Evolutionary conservation across 1,140 invertebrate species (phyloP), one percentile per base, ranked within the genome.

Genomic region (Idris sp.): DNA sequence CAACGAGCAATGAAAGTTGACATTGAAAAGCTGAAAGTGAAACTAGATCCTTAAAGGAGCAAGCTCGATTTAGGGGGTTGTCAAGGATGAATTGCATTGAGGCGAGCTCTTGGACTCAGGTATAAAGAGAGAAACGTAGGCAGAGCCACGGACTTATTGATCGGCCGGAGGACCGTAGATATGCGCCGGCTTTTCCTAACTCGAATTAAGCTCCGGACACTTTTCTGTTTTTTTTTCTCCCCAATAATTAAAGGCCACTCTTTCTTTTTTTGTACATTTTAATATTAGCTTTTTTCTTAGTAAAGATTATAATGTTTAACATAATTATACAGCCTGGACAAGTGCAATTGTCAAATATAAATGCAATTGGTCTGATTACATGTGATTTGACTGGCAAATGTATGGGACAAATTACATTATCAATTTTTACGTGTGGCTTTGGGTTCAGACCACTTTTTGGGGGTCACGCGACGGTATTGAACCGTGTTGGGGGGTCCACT

Each of bases 11-110:
- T 36, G 64, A 49, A 49, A 68, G 68, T 73, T 73, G 68, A 73
- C 68, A 73, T 73, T 73, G 68, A 64, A 73, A 64, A 73, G 68
- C 51, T 51, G 68, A 73, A 73, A 73, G 68, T 73, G 68, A 73
- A 73, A 73, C 58, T 64, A 53, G 68, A 73, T 73, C 68, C 68
- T 73, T 73, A 73, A 73, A 73, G 68, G 59, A 73, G 68, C 68
- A 64, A 73, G 68, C 68, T 64, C 59, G 59, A 43, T 73, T 73
- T 64, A 58, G 59, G 68, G 68, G 68, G 68, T 73, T 73, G 68
- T 73, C 68, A 64, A 64, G 68, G 68, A 59, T 73, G 69, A 73
- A 53, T 65, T 73, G 69, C 69, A 73, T 49, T 31, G 68, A 62
- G 30, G 1, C 40, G 48, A 41, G 31, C 25, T 14, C 46, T 54